Percentiles rank a stretch among this genome's conserved stretches.
Evolutionary conservation across 2,113 vertebrate genomes (phyloP).

Genomic region (Nyctibius bracteatus): DNA sequence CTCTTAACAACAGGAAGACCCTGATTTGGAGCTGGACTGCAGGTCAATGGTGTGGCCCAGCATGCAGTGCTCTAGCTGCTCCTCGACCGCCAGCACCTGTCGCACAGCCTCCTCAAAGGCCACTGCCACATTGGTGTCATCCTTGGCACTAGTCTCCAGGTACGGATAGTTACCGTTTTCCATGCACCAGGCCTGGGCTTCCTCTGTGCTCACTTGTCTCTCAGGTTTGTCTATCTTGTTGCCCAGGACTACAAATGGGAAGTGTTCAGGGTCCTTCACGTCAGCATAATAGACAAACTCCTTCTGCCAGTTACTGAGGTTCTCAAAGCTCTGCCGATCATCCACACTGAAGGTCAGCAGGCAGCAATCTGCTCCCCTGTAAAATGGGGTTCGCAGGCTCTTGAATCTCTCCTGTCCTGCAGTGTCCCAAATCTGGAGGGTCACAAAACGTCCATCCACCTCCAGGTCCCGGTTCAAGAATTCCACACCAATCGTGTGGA

Average conservation of each 20-base stretch:
- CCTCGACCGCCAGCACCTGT: constrained; percentile 89
- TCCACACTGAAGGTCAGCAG: constrained; percentile 96
- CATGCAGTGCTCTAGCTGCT: constrained; percentile 89
- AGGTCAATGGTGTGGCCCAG: constrained; percentile 90
- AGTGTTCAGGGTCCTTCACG: constrained; percentile 88
- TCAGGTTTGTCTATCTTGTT: constrained; percentile 93
- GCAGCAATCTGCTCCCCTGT: constrained; percentile 95
- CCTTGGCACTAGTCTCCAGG: constrained; percentile 97
- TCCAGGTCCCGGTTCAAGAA: constrained; percentile 96
- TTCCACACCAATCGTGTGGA: constrained; percentile 97
- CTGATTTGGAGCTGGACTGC: constrained; percentile 84
- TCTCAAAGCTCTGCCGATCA: constrained; percentile 94
- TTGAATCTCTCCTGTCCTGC: constrained; percentile 97
- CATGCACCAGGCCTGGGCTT: constrained; percentile 91
- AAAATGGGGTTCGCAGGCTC: constrained; percentile 94
- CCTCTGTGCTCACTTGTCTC: constrained; percentile 86
- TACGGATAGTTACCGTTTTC: constrained; percentile 92
- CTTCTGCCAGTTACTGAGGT: constrained; percentile 93
- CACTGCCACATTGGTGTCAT: constrained; percentile 92
- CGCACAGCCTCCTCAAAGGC: constrained; percentile 94
- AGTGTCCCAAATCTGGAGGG: constrained; percentile 98
- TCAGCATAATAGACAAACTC: constrained; percentile 95
- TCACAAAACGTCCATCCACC: constrained; percentile 92
- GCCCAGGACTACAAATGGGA: constrained; percentile 94
- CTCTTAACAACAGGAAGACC: constrained; percentile 83